phyloP scores from a whole-genome alignment of 2,888 invertebrate species.

The Monopis laevigella region DNA sequence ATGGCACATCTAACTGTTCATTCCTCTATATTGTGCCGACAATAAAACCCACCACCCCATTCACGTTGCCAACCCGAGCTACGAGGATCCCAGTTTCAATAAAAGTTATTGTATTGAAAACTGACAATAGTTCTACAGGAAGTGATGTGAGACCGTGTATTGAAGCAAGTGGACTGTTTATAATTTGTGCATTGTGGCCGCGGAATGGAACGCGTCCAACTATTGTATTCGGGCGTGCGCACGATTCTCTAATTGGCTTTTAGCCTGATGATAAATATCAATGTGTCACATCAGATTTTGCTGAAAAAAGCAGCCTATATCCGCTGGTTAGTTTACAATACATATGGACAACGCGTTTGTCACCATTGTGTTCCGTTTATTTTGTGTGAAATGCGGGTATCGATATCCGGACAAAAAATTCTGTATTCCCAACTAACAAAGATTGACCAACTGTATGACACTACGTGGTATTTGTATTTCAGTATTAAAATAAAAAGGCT shows the following conservation, averaged over 20 bases:
- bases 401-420: too few relatives aligned
- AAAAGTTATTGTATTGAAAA: constrained; percentile 64
- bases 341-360: constrained; percentile 1
- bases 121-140: constrained; percentile 60
- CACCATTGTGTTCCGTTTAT: constrained; percentile 4
- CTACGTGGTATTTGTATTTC: too few relatives aligned
- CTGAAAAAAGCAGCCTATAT: constrained; percentile 5
- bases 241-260: constrained; percentile 50
- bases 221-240: constrained; percentile 39
- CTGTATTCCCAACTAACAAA: too few relatives aligned
- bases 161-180: constrained; percentile 64
- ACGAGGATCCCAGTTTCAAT: constrained; percentile 54
- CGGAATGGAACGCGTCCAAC: constrained; percentile 50
- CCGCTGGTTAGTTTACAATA: constrained; percentile 7
- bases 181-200: constrained; percentile 60
- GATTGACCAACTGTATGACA: too few relatives aligned
- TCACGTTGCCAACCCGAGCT: constrained; percentile 35
- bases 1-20: too few relatives aligned
- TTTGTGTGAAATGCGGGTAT: too few relatives aligned
- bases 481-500: too few relatives aligned
- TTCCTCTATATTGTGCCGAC: too few relatives aligned
- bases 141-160: constrained; percentile 56
- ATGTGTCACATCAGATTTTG: constrained; percentile 7
- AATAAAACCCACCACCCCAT: constrained; percentile 46
- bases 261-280: constrained; percentile 5